Conservation (phyloP, 2,113 vertebrate genomes). For the Nestor notabilis region DNA sequence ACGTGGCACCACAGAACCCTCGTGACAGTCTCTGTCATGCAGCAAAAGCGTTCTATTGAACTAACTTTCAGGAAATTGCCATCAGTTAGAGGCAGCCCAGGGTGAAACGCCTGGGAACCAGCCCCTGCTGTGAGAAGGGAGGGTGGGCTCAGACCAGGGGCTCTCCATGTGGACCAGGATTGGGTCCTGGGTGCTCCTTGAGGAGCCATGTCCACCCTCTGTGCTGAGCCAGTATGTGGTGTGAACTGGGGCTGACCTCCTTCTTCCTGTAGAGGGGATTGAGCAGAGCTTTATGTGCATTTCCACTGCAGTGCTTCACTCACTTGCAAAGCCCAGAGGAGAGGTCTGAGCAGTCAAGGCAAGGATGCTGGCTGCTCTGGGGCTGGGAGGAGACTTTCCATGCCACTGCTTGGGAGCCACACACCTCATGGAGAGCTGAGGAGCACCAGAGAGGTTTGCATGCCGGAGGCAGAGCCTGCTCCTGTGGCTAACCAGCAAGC, state of each 20-base stretch:
- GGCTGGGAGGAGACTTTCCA: background rate
- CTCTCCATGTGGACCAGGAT: accelerated
- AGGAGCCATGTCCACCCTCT: background rate
- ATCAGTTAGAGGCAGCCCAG: background rate
- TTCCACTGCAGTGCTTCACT: accelerated
- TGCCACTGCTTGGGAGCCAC: background rate
- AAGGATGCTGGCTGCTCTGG: background rate
- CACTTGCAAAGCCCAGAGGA: background rate
- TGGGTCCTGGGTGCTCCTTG: accelerated
- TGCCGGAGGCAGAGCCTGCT: background rate
- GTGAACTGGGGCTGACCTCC: background rate
- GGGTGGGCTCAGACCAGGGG: accelerated
- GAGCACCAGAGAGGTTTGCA: accelerated
- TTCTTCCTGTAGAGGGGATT: background rate
- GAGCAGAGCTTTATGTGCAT: accelerated
- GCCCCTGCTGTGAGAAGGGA: background rate
- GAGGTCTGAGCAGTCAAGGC: background rate
- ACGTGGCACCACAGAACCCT: background rate
- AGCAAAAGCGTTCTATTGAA: background rate
- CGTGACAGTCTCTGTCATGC: background rate
- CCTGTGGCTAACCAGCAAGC: background rate
- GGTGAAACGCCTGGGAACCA: background rate
- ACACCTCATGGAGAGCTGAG: background rate
- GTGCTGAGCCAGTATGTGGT: background rate
- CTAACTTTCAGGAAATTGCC: background rate